These are phyloP conservation scores for Colinus virginianus DNA, from an alignment of 2,113 vertebrate genomes.

Conservation along the genomic window DNA sequence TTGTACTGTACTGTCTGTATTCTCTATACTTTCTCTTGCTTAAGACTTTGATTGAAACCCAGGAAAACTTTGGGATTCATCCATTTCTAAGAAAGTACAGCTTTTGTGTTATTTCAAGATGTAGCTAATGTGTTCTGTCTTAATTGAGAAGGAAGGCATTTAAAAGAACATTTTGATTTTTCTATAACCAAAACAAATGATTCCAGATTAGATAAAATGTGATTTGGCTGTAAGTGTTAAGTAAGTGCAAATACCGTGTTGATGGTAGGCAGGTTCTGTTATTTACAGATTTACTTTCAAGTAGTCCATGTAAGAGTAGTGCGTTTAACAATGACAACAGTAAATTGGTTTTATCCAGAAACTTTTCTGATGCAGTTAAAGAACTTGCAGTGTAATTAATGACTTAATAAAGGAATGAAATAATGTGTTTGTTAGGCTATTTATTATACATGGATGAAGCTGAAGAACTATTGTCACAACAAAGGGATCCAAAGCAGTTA, in stretches of 20 bases:
- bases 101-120: neutral
- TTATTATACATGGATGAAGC: neutral
- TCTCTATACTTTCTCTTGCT: neutral
- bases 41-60: neutral
- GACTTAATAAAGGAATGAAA: slow-evolving; percentile 18
- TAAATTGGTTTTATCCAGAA: neutral
- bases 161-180: neutral
- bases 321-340: neutral
- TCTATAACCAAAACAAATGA: neutral
- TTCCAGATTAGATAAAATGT: neutral
- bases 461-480: neutral
- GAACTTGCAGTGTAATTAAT: neutral
- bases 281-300: neutral
- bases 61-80: neutral
- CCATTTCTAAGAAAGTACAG: neutral
- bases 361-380: neutral
- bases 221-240: neutral
- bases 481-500: neutral
- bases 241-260: neutral
- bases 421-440: neutral
- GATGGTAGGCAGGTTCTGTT: neutral
- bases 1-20: neutral
- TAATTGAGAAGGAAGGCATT: neutral
- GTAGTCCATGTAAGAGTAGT: neutral
- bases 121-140: neutral